Evolutionary conservation across 1,140 invertebrate genomes (phyloP), one percentile per base, ranked within the genome.

Genomic region (Trialeurodes vaporariorum): DNA sequence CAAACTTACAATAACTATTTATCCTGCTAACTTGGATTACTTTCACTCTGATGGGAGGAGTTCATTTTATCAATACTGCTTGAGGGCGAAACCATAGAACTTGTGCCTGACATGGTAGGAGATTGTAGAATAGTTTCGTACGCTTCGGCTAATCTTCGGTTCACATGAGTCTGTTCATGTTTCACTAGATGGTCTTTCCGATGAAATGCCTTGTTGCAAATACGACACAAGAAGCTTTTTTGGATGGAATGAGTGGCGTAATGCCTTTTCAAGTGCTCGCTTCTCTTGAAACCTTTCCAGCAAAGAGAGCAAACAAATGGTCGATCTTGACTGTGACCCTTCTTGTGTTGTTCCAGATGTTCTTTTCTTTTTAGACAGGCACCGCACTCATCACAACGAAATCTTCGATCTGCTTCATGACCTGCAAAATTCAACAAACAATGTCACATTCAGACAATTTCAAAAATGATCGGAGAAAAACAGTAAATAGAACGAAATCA

Each of bases 171-270:
- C 59, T 86, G 82, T 25, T 86, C 82, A 74, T 91, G 89, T 73
- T 91, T 91, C 68, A 86, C 81, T 60, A 90, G 77, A 76, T 91
- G 89, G 74, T 91, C 89, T 70, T 89, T 90, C 25, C 89, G 82
- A 75, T 90, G 90, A 73, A 91, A 91, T 25, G 87, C 87, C 80
- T 87, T 87, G 9, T 84, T 83, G 70, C 85, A 87, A 68, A 86
- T 84, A 1, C 72, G 69, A 65, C 76, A 77, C 21, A 71, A 68
- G 75, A 90, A 87, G 0, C 86, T 88, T 77, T 91, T 91, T 71
- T 89, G 85, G 25, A 87, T 87, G 9, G 86, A 87, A 77, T 89
- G 87, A 74, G 89, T 89, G 65, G 89, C 86, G 69, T 85, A 86
- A 76, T 90, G 87, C 59, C 89, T 77, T 77, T 88, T 88, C 67